Conservation (phyloP, 2,888 invertebrate species). For the Oscheius sp. region DNA sequence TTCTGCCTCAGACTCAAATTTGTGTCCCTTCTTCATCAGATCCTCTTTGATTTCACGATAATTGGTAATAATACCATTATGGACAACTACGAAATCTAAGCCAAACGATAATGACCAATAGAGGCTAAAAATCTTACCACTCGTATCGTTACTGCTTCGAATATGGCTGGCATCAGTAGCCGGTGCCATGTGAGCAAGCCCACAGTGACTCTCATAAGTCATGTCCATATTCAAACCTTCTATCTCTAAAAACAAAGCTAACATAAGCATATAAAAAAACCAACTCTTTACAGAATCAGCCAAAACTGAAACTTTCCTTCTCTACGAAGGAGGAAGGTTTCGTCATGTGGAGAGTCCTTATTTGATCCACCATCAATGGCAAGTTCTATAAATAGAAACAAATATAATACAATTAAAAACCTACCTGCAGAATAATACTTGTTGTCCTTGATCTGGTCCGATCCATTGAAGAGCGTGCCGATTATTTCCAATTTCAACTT, state of each 20-base stretch:
- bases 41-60: slow-evolving; percentile 96
- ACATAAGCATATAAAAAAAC: no score
- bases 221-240: slow-evolving; percentile 78
- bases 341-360: slow-evolving; percentile 44
- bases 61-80: slow-evolving; percentile 89
- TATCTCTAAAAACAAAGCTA: slow-evolving; percentile 1
- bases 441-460: slow-evolving; percentile 96
- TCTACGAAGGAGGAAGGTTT: slow-evolving; percentile 56
- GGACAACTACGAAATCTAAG: slow-evolving; percentile 74
- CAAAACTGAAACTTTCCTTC: slow-evolving; percentile 60
- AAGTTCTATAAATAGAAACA: slow-evolving; percentile 41
- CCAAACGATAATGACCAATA: no score
- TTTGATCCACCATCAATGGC: slow-evolving; percentile 64
- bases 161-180: slow-evolving; percentile 99
- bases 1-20: slow-evolving; percentile 97
- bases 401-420: slow-evolving; percentile 31
- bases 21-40: slow-evolving; percentile 86
- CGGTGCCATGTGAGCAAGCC: slow-evolving; percentile 99
- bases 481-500: slow-evolving; percentile 89
- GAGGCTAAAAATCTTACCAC: slow-evolving; percentile 47
- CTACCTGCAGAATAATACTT: slow-evolving; percentile 99
- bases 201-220: slow-evolving; percentile 84
- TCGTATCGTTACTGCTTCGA: slow-evolving; percentile 80
- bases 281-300: slow-evolving; percentile 35
- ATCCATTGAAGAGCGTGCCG: slow-evolving; percentile 89